Conservation (phyloP, 2,113 vertebrate species). For the Turdus rufiventris region DNA sequence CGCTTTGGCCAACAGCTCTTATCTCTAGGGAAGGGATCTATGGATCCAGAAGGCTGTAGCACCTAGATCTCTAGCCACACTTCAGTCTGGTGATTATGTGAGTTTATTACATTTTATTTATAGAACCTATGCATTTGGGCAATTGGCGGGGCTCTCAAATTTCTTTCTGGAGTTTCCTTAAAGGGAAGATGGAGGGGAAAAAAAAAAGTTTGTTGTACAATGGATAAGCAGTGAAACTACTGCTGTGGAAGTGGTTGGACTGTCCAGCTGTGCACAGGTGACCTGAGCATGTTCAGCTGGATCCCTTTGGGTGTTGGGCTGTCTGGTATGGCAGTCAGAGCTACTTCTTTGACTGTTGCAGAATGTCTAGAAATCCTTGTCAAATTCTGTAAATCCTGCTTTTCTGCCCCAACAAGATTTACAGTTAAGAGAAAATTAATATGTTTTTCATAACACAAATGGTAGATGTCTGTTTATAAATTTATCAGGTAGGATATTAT, state of each 20-base stretch:
- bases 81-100: neutral
- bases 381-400: neutral
- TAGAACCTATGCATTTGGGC: neutral
- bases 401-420: neutral
- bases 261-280: neutral
- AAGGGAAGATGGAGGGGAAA: neutral
- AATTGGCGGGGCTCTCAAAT: neutral
- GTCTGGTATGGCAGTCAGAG: neutral
- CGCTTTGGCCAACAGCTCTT: neutral
- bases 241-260: neutral
- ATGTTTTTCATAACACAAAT: neutral
- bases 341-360: neutral
- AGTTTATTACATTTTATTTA: neutral
- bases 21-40: neutral
- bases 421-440: neutral
- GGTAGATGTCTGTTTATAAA: neutral
- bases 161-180: neutral
- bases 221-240: neutral
- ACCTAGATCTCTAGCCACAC: neutral
- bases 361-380: neutral
- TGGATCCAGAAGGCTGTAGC: neutral
- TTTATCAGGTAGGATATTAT: neutral
- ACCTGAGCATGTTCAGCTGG: neutral
- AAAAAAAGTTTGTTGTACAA: fast-evolving
- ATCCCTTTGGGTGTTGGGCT: neutral